Conservation (phyloP, 2,888 invertebrate species). For the Pseudococcus jackbeardsleyi region DNA sequence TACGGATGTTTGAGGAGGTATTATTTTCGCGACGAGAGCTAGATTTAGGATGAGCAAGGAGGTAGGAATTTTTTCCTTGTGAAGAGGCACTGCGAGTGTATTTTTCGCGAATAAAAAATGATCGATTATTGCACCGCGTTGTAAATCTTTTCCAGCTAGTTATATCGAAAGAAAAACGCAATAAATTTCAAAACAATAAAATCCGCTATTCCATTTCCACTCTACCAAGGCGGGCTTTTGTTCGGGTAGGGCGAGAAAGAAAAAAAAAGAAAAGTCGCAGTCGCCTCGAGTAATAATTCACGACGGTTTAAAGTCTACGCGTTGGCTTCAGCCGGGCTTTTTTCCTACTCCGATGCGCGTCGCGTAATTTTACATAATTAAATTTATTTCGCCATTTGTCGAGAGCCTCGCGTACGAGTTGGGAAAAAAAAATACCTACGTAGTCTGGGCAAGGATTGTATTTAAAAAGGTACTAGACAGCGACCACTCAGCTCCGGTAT, state of each 20-base stretch:
- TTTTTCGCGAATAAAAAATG: constrained; percentile 24
- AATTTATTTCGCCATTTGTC: constrained; percentile 43
- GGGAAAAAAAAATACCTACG: not conserved
- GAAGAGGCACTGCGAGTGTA: not conserved
- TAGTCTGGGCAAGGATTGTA: not conserved
- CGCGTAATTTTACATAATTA: constrained; percentile 38
- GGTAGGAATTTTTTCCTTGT: not conserved
- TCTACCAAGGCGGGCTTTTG: not conserved
- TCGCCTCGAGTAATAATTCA: constrained; percentile 26
- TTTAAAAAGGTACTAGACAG: not conserved
- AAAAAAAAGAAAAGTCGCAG: not conserved
- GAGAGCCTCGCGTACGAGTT: not conserved
- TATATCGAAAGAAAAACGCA: constrained; percentile 36
- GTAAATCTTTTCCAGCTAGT: constrained; percentile 37
- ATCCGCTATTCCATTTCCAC: constrained; percentile 22
- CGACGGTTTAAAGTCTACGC: not conserved
- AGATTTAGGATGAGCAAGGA: not conserved
- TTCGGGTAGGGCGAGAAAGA: not conserved
- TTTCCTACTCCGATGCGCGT: not conserved
- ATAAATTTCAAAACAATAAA: constrained; percentile 49
- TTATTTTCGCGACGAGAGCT: not conserved
- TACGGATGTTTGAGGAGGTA: not conserved
- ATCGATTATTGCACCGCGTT: constrained; percentile 15
- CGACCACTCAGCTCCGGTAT: not conserved
- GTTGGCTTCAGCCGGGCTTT: not conserved